Evolutionary conservation across 2,888 invertebrate genomes (phyloP).

Genomic region (Quadroppia sp.): DNA sequence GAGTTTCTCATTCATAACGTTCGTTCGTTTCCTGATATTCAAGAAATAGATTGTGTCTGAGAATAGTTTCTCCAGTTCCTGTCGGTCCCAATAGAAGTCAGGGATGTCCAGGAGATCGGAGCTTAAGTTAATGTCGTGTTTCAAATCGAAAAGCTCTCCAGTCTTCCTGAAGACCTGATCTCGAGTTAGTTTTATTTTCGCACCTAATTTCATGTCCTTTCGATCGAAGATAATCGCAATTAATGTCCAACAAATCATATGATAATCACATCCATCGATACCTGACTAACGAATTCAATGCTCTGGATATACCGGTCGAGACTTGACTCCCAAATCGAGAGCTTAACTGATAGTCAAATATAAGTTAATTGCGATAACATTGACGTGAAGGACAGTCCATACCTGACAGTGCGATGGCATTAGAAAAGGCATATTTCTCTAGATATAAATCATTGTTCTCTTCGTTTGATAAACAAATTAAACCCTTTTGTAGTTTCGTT

Average conservation of each 20-base stretch:
- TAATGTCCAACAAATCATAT: too few relatives aligned
- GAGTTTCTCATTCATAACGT: constrained; percentile 89
- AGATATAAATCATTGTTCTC: constrained; percentile 52
- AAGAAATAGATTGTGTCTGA: constrained; percentile 76
- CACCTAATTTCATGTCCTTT: constrained; percentile 68
- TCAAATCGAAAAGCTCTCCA: constrained; percentile 80
- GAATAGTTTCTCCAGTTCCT: constrained; percentile 78
- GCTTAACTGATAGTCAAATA: constrained; percentile 62
- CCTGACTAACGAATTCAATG: constrained; percentile 71
- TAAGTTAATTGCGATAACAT: constrained; percentile 32
- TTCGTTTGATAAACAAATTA: constrained; percentile 55
- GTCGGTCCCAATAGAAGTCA: constrained; percentile 97
- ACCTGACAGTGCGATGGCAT: constrained; percentile 80
- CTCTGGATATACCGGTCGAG: constrained; percentile 76
- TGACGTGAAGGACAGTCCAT: constrained; percentile 42
- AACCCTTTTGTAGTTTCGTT: constrained; percentile 56
- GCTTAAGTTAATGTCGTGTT: constrained; percentile 81
- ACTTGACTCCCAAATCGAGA: constrained; percentile 89
- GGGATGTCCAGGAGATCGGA: constrained; percentile 92
- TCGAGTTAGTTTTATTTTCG: constrained; percentile 65
- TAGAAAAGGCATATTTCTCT: constrained; percentile 89
- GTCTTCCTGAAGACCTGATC: constrained; percentile 70
- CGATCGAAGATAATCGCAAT: too few relatives aligned
- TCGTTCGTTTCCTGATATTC: constrained; percentile 74
- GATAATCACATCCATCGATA: not conserved